phyloP scores from a whole-genome alignment of 64 coral and sea anemone genomes.

The Montipora foliosa region DNA sequence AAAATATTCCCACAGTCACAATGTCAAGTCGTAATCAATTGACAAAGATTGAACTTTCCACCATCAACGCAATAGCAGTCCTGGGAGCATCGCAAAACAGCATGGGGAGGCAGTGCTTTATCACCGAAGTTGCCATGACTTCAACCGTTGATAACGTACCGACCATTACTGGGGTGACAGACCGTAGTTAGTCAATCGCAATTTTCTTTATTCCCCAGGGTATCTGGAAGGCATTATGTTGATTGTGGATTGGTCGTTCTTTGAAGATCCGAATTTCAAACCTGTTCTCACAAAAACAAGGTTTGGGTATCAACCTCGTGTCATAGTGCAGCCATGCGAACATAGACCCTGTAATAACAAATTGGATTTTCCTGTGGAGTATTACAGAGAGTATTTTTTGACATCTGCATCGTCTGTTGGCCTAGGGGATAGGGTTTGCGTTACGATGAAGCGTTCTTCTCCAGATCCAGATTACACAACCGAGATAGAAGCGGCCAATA shows the following conservation, averaged over 20 bases:
- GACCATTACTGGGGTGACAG: no score
- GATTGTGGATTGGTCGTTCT: neutral
- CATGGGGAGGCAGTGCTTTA: no score
- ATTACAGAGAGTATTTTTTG: neutral
- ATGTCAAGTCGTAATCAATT: no score
- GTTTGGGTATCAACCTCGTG: neutral
- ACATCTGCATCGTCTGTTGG: neutral
- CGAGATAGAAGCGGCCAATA: neutral
- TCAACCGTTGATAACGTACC: no score
- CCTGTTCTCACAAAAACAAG: neutral
- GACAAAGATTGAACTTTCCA: no score
- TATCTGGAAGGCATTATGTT: neutral
- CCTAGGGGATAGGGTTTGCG: neutral
- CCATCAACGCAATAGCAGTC: no score
- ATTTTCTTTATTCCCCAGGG: neutral
- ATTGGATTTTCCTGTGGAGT: neutral
- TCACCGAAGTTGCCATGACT: no score
- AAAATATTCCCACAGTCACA: no score
- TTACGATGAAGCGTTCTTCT: neutral
- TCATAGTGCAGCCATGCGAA: neutral
- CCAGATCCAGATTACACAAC: neutral
- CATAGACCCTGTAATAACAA: neutral
- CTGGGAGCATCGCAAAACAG: no score
- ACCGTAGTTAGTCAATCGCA: no score
- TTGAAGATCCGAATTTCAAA: neutral